Evolutionary conservation across 2,797 vertebrate genomes (phyloP), one percentile per base, ranked within the genome.

Genomic region (Denticeps clupeoides): DNA sequence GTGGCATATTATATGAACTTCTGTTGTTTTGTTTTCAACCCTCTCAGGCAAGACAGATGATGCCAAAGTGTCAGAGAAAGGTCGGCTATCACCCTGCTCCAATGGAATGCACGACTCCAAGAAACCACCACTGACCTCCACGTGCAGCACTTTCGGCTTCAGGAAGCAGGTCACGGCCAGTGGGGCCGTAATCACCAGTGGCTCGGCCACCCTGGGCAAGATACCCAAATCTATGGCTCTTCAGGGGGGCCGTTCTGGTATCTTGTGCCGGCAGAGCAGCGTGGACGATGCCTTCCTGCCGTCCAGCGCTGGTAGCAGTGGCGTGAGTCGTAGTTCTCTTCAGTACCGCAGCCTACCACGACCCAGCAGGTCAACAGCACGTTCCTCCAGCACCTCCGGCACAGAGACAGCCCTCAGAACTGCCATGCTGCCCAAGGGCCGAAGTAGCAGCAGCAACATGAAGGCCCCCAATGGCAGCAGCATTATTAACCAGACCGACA

Each of bases 301-400:
- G 9, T 75, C 86, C 44, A 83, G 74, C 13, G 69, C 82, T 27
- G 78, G 86, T 59, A 60, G 42, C 16, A 82, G 81, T 8, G 84
- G 82, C 58, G 45, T 21, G 4, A 21, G 18, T 44, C 18, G 49
- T 6, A 44, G 9, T 3, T 38, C 51, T 10, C 76, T 89, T 26
- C 88, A 89, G 19, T 91, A 90, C 59, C 82, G 88, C 58, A 90
- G 88, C 58, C 74, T 91, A 41, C 89, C 89, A 2, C 78, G 89
- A 33, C 89, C 89, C 64, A 87, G 84, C 69, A 89, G 58, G 10
- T 4, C 4, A 28, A 22, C 53, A 1, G 28, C 38, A 61, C 82
- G 87, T 37, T 82, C 85, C 26, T 85, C 82, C 40, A 83, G n/a
- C n/a, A n/a, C 80, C 0, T 79, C 81, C 64, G 83, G 80, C 68